Evolutionary conservation across 2,113 vertebrate species (phyloP), one percentile per base, ranked within the genome.

Genomic region (Empidonax alnorum): DNA sequence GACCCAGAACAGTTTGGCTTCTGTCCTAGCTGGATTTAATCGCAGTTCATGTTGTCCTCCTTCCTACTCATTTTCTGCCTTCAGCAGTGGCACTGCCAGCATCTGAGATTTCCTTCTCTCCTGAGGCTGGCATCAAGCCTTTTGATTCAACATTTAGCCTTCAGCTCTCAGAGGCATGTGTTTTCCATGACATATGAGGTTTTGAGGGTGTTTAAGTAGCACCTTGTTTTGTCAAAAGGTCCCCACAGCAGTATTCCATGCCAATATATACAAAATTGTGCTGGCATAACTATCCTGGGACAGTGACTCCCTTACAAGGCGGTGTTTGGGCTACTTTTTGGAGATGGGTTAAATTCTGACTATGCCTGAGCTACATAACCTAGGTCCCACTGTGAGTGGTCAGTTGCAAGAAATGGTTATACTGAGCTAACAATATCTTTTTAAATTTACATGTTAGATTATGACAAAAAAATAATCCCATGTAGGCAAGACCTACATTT

Each of bases 401-500:
- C 67, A 93, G 25, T 23, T 61, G 59, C 37, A 96, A 59, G 49
- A 73, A 78, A 74, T 24, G 25, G 5, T 80, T 92, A 21, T 3
- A 4, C 39, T 66, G 44, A 53, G 58, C 6, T 69, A 83, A 85
- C 68, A 71, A 9, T 58, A 50, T 62, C 6, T 80, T 90, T 90
- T 93, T 24, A 63, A 84, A 93, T 74, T 84, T 59, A 62, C 20
- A 24, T 35, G 25, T 31, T 86, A 62, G 20, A 59, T 62, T 93
- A 75, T 28, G 39, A 50, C 28, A 73, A 92, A 68, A 92, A 49
- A 65, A 16, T 30, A 86, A 86, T 92, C 73, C 86, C 52, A 33
- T n/a, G 24, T 78, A 93, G 95, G 55, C 79, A 92, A 96, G 93
- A 97, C 94, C 94, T 97, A 97, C 80, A 95, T 95, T 93, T 95